Base-by-base conservation (phyloP, 37 sponge, comb jelly and placozoan genomes). In the Oopsacas minuta region DNA sequence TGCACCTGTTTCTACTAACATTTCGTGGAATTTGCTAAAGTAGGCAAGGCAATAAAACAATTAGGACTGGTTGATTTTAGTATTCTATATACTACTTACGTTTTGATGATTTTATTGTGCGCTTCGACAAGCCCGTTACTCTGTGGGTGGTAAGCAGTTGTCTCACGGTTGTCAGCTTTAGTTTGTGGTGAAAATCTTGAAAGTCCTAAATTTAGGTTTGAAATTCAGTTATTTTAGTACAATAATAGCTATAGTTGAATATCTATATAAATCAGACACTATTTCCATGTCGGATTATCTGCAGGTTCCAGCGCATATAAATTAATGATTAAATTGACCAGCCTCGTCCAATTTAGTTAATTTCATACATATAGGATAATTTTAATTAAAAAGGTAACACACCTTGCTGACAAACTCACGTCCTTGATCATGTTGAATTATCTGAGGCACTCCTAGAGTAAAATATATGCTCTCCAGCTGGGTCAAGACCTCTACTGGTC, bases 121-220 rank as follows among this genome's bases (percentile, higher is more conserved):
- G 75, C 75, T 61, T 61, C 75, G 20, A 61, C 75, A 12, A 34
- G n/a, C 28, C 75, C 75, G 28, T 61, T 61, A 34, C 75, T 61
- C 75, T 61, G 75, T 61, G 75, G 75, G 22, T 61, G 75, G 75
- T 61, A 61, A 61, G 75, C 75, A 25, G 75, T 61, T 61, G 75
- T 61, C 30, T 61, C 28, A 61, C 75, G 75, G 30, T 61, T 61
- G 28, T 61, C 75, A 5, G 28, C 75, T 61, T 34, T 61, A 61
- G 30, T 12, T 61, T 61, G 22, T 34, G 75, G 30, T 61, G 75
- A 61, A 61, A 61, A 32, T 61, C 75, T 34, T 61, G 75, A n/a
- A 61, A 61, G 32, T 61, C 75, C 75, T 61, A 61, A 61, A 61
- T 61, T 3, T n/a, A 61, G 49, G 49, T 42, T 17, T 8, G 15